Base-by-base conservation (phyloP, 1,140 invertebrate species). In the Octopus bimaculoides region DNA sequence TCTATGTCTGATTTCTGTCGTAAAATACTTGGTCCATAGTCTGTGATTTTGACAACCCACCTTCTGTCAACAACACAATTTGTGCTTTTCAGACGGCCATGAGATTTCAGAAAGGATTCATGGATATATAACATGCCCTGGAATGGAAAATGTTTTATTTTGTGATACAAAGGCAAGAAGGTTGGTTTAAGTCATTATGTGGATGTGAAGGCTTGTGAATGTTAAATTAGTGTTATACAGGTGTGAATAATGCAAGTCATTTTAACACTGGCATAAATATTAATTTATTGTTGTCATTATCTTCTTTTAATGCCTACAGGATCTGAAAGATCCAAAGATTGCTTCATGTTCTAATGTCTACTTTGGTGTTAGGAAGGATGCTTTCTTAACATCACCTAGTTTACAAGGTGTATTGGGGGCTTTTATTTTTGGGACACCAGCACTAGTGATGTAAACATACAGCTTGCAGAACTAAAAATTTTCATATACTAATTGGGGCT, bases 11-110 rank as follows among this genome's bases (percentile, higher is more conserved):
- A 53, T 8, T 53, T 61, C 5, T 56, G 52, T 54, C 77, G 56
- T 8, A 81, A 84, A 83, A 75, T 81, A 78, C 77, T 78, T 77
- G 0, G 78, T 14, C 98, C 98, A 88, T 98, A 99, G 89, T 99
- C 97, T 0, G 96, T 95, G 73, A 99, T 95, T 92, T 99, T 99
- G 2, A 99, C 91, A 0, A 98, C 96, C 88, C 99, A 99, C 52
- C 97, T 92, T 17, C 95, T 96, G 87, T 99, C 97, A 0, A 99
- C 97, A 0, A 99, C 94, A 89, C 97, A 99, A 89, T 99, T 99
- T 52, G 96, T 95, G 0, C 97, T 98, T 87, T 97, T 99, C 41
- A 99, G 91, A 85, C 94, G 94, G 0, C 98, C 98, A 87, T 99
- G 98, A 14, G 94, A 96, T 83, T 93, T 94, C 7, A 99, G 93